Percentiles rank a stretch among this genome's conserved stretches.
These are phyloP conservation scores for Megastigmus dorsalis DNA, from an alignment of 2,888 invertebrate species.

Conservation along the genomic window DNA sequence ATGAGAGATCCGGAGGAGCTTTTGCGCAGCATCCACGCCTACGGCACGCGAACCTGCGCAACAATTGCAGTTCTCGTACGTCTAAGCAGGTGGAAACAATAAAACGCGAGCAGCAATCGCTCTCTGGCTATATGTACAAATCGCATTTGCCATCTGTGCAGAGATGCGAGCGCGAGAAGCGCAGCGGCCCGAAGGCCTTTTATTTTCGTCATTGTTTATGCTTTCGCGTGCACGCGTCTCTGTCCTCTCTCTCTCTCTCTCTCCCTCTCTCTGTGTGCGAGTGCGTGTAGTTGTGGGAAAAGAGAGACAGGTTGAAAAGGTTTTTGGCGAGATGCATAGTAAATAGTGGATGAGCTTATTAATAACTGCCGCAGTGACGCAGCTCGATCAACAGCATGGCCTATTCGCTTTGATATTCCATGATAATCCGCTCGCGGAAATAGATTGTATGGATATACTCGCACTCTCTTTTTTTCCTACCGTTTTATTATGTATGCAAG, in stretches of 20 bases:
- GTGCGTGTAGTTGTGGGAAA: no score
- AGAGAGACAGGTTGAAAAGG: background rate
- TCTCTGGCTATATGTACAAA: background rate
- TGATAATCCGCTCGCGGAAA: no score
- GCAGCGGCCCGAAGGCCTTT: constrained; percentile 46
- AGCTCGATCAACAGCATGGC: no score
- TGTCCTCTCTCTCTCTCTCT: no score
- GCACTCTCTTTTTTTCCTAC: background rate
- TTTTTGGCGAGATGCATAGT: constrained; percentile 39
- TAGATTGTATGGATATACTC: no score
- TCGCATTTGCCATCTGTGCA: constrained; percentile 19
- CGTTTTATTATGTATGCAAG: background rate
- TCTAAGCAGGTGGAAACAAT: constrained; percentile 15
- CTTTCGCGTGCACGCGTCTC: constrained; percentile 1
- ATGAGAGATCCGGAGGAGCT: no score
- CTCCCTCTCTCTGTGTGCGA: no score
- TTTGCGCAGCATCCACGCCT: no score
- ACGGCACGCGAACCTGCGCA: background rate
- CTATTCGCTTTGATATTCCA: no score
- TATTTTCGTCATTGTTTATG: constrained; percentile 50
- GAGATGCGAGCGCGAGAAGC: background rate
- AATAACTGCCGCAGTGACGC: constrained; percentile 38
- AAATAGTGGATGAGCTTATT: constrained; percentile 34
- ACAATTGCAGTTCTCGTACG: background rate
- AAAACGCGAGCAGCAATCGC: background rate